Percentiles rank a stretch among this genome's conserved stretches.
These are phyloP conservation scores for Pristiophorus japonicus DNA, from an alignment of 2,113 vertebrate species.

Conservation along the genomic window DNA sequence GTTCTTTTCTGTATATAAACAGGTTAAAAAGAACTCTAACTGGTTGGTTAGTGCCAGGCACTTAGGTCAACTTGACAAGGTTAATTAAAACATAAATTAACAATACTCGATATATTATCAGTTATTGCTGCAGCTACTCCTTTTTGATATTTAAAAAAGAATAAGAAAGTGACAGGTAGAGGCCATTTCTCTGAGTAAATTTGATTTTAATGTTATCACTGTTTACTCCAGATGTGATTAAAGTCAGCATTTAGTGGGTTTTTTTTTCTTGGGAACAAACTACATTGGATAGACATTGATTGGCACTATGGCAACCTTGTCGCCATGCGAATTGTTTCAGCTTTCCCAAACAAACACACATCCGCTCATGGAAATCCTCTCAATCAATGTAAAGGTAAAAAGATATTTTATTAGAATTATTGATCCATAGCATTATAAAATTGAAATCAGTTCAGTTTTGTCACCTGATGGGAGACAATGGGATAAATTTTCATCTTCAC, in stretches of 20 bases:
- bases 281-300: background rate
- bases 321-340: background rate
- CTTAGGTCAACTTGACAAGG: background rate
- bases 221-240: slow-evolving; percentile 1
- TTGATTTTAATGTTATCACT: background rate
- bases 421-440: background rate
- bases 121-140: background rate
- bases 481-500: too few relatives aligned
- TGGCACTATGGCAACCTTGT: background rate
- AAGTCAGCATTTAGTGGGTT: background rate
- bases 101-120: background rate
- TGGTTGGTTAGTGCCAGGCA: background rate
- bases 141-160: background rate
- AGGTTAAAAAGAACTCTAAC: background rate
- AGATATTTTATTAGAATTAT: background rate
- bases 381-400: background rate
- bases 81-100: background rate
- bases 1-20: background rate
- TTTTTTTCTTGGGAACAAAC: background rate
- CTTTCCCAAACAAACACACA: background rate
- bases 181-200: background rate
- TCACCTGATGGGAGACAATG: too few relatives aligned
- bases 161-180: background rate
- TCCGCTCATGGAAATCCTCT: background rate
- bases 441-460: background rate